Evolutionary conservation across 2,113 vertebrate species (phyloP).

Genomic region (Limanda limanda): DNA sequence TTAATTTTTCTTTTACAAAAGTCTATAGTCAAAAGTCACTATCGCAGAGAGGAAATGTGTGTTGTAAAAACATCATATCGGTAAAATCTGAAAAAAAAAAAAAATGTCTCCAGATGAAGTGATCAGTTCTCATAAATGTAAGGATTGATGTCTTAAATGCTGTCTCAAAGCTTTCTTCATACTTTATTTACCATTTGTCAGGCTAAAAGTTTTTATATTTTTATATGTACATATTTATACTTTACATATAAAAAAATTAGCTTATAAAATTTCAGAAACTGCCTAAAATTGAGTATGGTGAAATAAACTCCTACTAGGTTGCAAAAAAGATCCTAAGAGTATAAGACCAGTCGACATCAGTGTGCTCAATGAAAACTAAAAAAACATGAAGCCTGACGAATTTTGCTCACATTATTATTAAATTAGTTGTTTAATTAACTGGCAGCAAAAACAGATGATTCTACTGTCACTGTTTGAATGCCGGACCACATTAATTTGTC

Average conservation of each 20-base stretch:
- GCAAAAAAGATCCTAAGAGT: neutral
- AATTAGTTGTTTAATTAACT: slow-evolving; percentile 44
- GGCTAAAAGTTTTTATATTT: neutral
- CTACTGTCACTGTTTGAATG: slow-evolving; percentile 2
- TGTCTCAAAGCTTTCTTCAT: neutral
- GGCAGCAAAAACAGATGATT: neutral
- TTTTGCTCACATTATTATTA: neutral
- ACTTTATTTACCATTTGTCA: neutral
- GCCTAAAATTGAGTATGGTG: neutral
- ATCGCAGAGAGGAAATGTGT: neutral
- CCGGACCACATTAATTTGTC: slow-evolving; percentile 12
- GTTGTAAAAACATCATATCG: neutral
- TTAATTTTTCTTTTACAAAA: neutral
- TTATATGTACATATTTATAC: too few relatives aligned
- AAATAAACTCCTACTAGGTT: neutral
- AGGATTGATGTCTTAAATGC: neutral
- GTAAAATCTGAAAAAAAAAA: too few relatives aligned
- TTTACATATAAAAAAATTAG: neutral
- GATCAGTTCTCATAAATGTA: too few relatives aligned
- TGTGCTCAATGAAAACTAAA: too few relatives aligned
- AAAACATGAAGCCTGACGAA: neutral
- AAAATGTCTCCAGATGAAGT: too few relatives aligned
- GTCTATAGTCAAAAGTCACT: neutral
- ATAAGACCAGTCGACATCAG: too few relatives aligned
- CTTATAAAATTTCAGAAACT: neutral